These are phyloP conservation scores for Stylophora pistillata DNA, from an alignment of 64 coral and sea anemone genomes.

Conservation along the genomic window DNA sequence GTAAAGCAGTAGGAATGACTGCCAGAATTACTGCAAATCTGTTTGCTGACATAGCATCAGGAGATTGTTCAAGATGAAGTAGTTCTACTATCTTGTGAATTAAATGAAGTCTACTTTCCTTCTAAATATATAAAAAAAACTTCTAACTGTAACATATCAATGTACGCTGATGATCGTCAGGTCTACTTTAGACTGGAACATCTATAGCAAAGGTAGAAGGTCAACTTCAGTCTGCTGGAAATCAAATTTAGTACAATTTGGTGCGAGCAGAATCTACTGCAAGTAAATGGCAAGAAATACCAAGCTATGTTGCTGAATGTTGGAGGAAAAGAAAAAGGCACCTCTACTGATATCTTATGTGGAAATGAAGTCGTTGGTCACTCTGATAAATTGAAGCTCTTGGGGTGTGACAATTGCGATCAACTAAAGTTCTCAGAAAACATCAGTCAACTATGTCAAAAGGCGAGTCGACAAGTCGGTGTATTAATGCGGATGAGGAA, in stretches of 20 bases:
- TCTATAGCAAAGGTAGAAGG: background rate
- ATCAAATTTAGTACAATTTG: conserved; percentile 18
- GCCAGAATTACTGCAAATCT: too few species aligned
- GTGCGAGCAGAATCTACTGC: conserved; percentile 47
- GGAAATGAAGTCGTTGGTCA: conserved; percentile 17
- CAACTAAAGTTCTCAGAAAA: conserved; percentile 25
- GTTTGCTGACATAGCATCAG: too few species aligned
- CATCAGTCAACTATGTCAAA: conserved; percentile 36
- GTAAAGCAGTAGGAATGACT: too few species aligned
- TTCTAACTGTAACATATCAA: conserved; percentile 16
- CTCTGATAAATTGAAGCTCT: conserved; percentile 28
- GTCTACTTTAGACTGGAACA: background rate
- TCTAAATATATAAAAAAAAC: too few species aligned
- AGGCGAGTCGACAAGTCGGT: conserved; percentile 49
- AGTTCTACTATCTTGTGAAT: too few species aligned
- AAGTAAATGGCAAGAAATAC: conserved; percentile 52
- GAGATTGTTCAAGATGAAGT: too few species aligned
- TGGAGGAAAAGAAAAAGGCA: background rate
- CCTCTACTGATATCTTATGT: background rate
- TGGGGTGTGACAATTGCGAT: conserved; percentile 22
- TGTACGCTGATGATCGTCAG: conserved; percentile 65
- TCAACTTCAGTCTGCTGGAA: conserved; percentile 16
- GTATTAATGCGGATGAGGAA: conserved; percentile 59
- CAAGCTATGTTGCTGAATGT: background rate
- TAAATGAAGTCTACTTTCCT: too few species aligned